Conservation (phyloP, 2,797 vertebrate genomes). For the Falco novaeseelandiae region DNA sequence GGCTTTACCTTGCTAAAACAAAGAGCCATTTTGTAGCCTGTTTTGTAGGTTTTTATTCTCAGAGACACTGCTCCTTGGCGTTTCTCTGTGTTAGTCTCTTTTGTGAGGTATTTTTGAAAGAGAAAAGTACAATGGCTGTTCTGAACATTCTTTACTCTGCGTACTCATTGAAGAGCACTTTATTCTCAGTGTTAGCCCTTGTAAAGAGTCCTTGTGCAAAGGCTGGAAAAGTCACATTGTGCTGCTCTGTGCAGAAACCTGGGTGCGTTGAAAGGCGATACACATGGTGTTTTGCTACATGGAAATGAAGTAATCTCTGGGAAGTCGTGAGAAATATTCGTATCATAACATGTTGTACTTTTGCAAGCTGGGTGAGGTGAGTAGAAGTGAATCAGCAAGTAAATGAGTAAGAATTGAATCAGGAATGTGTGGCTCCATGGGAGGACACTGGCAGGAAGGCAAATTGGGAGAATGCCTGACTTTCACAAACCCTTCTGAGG, state of each 20-base stretch:
- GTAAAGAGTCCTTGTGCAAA: background rate
- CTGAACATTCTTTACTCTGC: background rate
- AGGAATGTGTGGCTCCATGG: background rate
- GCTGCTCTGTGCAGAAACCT: background rate
- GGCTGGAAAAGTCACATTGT: background rate
- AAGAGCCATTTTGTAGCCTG: background rate
- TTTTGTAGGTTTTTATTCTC: background rate
- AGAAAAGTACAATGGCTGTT: background rate
- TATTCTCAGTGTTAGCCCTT: background rate
- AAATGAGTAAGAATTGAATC: background rate
- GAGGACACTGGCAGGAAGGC: background rate
- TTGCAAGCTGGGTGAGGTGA: background rate
- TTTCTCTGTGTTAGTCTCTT: constrained; percentile 13
- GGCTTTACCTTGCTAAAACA: background rate
- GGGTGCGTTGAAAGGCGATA: background rate
- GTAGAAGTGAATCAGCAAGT: background rate
- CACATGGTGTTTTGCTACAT: background rate
- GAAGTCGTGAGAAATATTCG: background rate
- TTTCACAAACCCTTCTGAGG: background rate
- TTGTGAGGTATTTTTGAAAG: background rate
- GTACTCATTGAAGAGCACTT: background rate
- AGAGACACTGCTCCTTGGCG: background rate
- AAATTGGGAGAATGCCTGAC: background rate
- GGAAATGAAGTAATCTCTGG: background rate
- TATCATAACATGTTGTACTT: background rate